Evolutionary conservation across 2,797 vertebrate species (phyloP).

Genomic region (Hippoglossus hippoglossus): DNA sequence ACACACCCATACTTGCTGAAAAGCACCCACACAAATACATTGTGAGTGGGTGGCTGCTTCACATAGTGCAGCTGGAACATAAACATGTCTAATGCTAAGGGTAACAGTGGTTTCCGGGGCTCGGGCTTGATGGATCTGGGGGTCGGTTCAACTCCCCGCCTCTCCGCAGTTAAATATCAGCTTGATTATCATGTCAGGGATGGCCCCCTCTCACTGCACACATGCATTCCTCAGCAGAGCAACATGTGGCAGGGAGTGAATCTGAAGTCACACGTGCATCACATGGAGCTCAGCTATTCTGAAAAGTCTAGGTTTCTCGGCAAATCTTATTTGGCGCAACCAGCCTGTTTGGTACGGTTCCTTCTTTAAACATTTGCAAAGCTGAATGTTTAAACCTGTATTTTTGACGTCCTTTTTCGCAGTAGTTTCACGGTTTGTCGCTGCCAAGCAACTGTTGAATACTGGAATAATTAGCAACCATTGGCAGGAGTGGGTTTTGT

Average conservation of each 20-base stretch:
- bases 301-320: conserved; percentile 15
- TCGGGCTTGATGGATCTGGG: conserved; percentile 66
- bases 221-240: conserved; percentile 53
- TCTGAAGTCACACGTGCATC: conserved; percentile 40
- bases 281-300: conserved; percentile 13
- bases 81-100: conserved; percentile 80
- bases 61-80: conserved; percentile 70
- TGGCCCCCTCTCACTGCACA: conserved; percentile 41
- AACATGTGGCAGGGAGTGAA: conserved; percentile 34
- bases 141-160: conserved; percentile 41
- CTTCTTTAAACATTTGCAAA: too few relatives aligned
- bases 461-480: neutral
- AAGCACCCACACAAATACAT: conserved; percentile 59
- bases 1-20: conserved; percentile 34
- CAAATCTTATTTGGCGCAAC: neutral
- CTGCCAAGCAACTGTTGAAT: neutral
- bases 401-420: neutral
- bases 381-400: neutral
- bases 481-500: too few relatives aligned
- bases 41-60: conserved; percentile 71
- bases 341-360: neutral
- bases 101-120: conserved; percentile 77
- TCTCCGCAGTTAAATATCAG: conserved; percentile 55
- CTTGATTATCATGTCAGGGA: conserved; percentile 66
- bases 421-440: neutral